phyloP scores from a whole-genome alignment of 2,888 invertebrate species.

The Catocala sponsa region DNA sequence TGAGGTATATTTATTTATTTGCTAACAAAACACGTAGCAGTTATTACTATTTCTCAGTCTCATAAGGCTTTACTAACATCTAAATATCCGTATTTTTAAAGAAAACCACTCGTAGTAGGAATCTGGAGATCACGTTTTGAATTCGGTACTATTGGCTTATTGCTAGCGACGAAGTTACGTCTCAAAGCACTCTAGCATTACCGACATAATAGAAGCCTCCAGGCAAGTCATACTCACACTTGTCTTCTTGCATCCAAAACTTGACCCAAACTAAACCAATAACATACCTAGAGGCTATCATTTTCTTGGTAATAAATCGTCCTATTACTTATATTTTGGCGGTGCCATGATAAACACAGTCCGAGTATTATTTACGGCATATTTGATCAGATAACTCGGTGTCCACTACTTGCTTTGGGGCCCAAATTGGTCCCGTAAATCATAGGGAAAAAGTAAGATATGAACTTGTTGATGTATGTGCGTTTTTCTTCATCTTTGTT shows the following conservation, averaged over 20 bases:
- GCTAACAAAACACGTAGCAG: too few species aligned
- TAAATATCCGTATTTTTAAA: too few species aligned
- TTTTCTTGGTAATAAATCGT: slow-evolving; percentile 75
- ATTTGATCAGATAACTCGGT: slow-evolving; percentile 82
- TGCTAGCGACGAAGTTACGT: too few species aligned
- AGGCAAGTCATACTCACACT: neutral
- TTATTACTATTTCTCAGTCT: too few species aligned
- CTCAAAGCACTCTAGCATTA: too few species aligned
- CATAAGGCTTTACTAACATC: too few species aligned
- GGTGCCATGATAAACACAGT: slow-evolving; percentile 81
- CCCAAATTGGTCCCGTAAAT: slow-evolving; percentile 81
- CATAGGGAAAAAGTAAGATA: slow-evolving; percentile 67
- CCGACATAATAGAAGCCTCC: neutral
- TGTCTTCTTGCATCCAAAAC: slow-evolving; percentile 35
- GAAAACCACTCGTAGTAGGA: too few species aligned
- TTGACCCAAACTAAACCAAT: slow-evolving; percentile 27
- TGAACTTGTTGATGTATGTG: slow-evolving; percentile 59
- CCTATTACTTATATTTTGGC: slow-evolving; percentile 74
- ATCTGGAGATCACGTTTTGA: too few species aligned
- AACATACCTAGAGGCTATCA: slow-evolving; percentile 40
- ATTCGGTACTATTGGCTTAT: too few species aligned
- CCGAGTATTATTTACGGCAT: slow-evolving; percentile 81
- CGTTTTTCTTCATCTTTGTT: slow-evolving; percentile 42
- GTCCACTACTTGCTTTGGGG: slow-evolving; percentile 76
- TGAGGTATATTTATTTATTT: too few species aligned